phyloP scores from a whole-genome alignment of 1,140 invertebrate species.

The Rhagoletis pomonella region DNA sequence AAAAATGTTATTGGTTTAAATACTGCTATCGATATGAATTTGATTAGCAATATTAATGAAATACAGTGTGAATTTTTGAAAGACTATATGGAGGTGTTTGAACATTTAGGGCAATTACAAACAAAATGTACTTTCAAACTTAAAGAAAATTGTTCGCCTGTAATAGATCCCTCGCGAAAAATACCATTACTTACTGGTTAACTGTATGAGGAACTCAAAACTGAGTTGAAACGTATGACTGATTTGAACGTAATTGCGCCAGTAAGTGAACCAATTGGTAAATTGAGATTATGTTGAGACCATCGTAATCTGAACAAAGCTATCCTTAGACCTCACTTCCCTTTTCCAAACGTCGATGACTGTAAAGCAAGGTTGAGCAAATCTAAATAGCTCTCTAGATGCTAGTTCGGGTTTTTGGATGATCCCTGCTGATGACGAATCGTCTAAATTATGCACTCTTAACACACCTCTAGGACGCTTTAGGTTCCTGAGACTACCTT shows the following conservation, averaged over 20 bases:
- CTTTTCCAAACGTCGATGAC: too few species aligned
- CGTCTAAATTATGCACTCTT: conserved; percentile 74
- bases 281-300: conserved; percentile 74
- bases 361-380: too few species aligned
- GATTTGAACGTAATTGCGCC: conserved; percentile 64
- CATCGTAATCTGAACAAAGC: conserved; percentile 74
- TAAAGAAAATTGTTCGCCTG: conserved; percentile 59
- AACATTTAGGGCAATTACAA: conserved; percentile 41
- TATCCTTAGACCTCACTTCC: conserved; percentile 67
- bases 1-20: conserved; percentile 10
- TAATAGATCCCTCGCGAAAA: conserved; percentile 65
- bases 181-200: conserved; percentile 64
- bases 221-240: conserved; percentile 63
- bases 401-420: conserved; percentile 71
- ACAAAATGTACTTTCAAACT: conserved; percentile 48
- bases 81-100: conserved; percentile 37
- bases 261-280: conserved; percentile 69
- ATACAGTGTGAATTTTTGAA: conserved; percentile 18
- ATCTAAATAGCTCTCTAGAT: conserved; percentile 58
- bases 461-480: conserved; percentile 73
- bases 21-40: conserved; percentile 10
- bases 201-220: conserved; percentile 66
- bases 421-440: conserved; percentile 70
- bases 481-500: conserved; percentile 70
- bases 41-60: conserved; percentile 53